Conservation (phyloP, 1,140 invertebrate genomes). For the Zaprionus vittiger region DNA sequence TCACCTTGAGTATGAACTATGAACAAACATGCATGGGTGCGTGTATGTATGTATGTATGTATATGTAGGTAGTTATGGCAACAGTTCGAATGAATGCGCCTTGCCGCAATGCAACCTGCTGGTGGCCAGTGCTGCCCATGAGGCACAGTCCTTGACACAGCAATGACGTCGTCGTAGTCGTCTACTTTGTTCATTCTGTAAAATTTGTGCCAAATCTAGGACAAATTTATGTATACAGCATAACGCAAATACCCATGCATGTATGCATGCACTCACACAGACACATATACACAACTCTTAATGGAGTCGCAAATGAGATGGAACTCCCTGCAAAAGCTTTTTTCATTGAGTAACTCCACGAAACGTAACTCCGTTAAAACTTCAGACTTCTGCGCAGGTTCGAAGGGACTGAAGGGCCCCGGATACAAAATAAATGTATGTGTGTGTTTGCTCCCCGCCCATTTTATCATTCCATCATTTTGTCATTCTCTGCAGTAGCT, state of each 20-base stretch:
- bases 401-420: slow-evolving; percentile 7
- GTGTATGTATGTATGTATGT: slow-evolving; percentile 22
- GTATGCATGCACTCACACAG: slow-evolving; percentile 3
- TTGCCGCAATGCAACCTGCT: slow-evolving; percentile 29
- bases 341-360: slow-evolving; percentile 73
- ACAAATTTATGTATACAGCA: slow-evolving; percentile 62
- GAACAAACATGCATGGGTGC: slow-evolving; percentile 18
- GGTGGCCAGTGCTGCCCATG: neutral
- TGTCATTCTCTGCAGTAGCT: slow-evolving; percentile 15
- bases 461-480: slow-evolving; percentile 7
- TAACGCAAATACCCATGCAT: slow-evolving; percentile 4
- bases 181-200: slow-evolving; percentile 76
- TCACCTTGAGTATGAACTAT: slow-evolving; percentile 45
- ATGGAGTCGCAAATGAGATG: slow-evolving; percentile 15
- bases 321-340: slow-evolving; percentile 61
- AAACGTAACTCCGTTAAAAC: slow-evolving; percentile 39
- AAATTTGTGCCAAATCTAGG: slow-evolving; percentile 68
- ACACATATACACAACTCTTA: slow-evolving; percentile 1
- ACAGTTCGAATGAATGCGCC: slow-evolving; percentile 18
- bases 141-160: slow-evolving; percentile 71
- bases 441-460: slow-evolving; percentile 21
- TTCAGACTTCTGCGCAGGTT: slow-evolving; percentile 71
- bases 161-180: slow-evolving; percentile 54
- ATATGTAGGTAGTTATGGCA: slow-evolving; percentile 25
- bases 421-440: neutral